Percentiles rank a stretch among this genome's conserved stretches.
Conservation (phyloP, 1,140 invertebrate genomes). For the Hycleus cichorii region DNA sequence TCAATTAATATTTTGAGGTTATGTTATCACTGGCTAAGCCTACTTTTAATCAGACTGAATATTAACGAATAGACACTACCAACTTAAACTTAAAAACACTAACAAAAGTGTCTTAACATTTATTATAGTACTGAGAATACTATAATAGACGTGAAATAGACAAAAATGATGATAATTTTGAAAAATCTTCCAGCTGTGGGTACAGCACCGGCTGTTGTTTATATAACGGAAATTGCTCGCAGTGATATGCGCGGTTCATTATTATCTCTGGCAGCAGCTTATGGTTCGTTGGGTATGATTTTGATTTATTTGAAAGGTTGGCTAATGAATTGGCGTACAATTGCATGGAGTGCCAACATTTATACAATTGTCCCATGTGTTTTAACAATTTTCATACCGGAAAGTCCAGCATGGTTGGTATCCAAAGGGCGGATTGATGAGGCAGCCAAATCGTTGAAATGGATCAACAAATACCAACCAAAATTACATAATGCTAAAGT, state of each 20-base stretch:
- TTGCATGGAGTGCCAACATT: slow-evolving; percentile 49
- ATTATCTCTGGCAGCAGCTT: slow-evolving; percentile 25
- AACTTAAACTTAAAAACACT: too few species aligned
- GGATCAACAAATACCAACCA: slow-evolving; percentile 40
- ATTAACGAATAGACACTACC: too few species aligned
- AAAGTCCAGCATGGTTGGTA: slow-evolving; percentile 60
- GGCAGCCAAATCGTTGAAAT: slow-evolving; percentile 47
- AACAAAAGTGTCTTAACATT: too few species aligned
- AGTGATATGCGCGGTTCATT: slow-evolving; percentile 50
- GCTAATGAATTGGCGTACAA: slow-evolving; percentile 50
- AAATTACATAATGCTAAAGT: neutral
- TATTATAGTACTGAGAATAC: too few species aligned
- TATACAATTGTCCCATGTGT: slow-evolving; percentile 49
- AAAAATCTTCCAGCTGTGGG: slow-evolving; percentile 41
- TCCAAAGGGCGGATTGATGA: slow-evolving; percentile 48
- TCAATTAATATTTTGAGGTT: too few species aligned
- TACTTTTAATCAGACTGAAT: too few species aligned
- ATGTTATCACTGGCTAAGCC: too few species aligned
- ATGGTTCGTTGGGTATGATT: slow-evolving; percentile 45
- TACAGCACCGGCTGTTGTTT: slow-evolving; percentile 52
- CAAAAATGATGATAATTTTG: neutral
- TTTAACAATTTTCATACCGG: slow-evolving; percentile 53
- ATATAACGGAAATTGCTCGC: slow-evolving; percentile 53
- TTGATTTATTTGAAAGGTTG: slow-evolving; percentile 53
- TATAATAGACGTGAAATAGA: too few species aligned